Percentiles rank a stretch among this genome's conserved stretches.
Conservation (phyloP, 2,797 vertebrate species). For the Sandelia bainsii region DNA sequence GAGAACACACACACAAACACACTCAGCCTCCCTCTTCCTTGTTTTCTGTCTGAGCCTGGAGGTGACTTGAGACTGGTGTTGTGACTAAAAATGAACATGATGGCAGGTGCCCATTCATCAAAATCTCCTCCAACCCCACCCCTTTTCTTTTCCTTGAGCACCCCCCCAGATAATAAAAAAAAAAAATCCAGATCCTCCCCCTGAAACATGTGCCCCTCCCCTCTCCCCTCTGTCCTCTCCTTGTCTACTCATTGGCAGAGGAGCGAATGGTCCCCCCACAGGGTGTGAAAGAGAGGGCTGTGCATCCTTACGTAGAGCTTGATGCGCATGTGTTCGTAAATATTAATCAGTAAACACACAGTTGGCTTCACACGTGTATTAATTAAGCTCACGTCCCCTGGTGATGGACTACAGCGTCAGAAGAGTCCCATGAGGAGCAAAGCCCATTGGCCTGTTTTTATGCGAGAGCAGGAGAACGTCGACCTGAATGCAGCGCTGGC, state of each 20-base stretch:
- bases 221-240: constrained; percentile 58
- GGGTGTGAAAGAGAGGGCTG: constrained; percentile 49
- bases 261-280: constrained; percentile 54
- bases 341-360: constrained; percentile 51
- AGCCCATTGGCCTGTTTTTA: constrained; percentile 57
- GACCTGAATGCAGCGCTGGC: constrained; percentile 65
- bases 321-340: constrained; percentile 61
- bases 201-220: constrained; percentile 62
- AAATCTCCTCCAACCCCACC: constrained; percentile 56
- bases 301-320: constrained; percentile 50
- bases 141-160: constrained; percentile 27
- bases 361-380: constrained; percentile 44
- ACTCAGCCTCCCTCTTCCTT: background rate
- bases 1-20: background rate
- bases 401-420: constrained; percentile 61
- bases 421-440: constrained; percentile 41
- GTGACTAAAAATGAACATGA: constrained; percentile 39
- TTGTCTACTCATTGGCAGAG: constrained; percentile 66
- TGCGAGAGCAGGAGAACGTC: constrained; percentile 41
- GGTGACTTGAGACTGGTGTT: constrained; percentile 23
- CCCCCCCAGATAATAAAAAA: background rate
- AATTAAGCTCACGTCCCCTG: constrained; percentile 31
- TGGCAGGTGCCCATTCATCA: constrained; percentile 78
- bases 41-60: constrained; percentile 20
- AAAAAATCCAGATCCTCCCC: constrained; percentile 55